Base-by-base conservation (phyloP, 2,888 invertebrate species). In the Melanostoma mellinum region DNA sequence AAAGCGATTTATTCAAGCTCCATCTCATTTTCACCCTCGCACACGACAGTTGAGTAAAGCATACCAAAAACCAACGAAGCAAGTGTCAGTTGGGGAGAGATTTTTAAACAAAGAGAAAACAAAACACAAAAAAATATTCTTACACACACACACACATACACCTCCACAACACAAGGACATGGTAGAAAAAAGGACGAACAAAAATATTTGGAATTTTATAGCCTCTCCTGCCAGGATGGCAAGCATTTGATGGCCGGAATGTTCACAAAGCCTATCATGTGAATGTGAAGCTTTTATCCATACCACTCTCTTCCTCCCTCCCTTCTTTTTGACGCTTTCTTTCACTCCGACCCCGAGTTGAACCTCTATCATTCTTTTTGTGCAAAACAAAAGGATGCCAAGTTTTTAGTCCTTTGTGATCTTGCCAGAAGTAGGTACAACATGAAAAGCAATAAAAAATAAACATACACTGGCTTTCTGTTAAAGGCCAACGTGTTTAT, bases 221-320 rank as follows among this genome's bases (percentile, higher is more conserved):
- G 53, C 58, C 46, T 56, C 42, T 44, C 44, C 42, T 72, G 71
- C 3, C 50, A 55, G 78, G 50, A 60, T 73, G 68, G 52, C 36
- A 67, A 81, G 67, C 61, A 67, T 71, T 72, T 56, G 65, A 78
- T 58, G 73, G 52, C 8, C 36, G 69, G 82, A 82, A 82, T 82
- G 69, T 82, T 65, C 68, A 73, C 78, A 82, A 82, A 76, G 78
- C 73, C 78, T 50, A 63, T 63, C 68, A 82, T 73, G 58, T 78
- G 82, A 78, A 78, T 82, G 82, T 69, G 68, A 36, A 42, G 20
- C 33, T 58, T 50, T 58, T 61, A 50, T 67, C 9, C 53, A 53
- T 30, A 60, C 30, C 46, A 35, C 61, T 9, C 4, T 33, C 60
- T 2, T 20, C 55, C 20, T 20, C 5, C 4, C n/a, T 38, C 20